Conservation (phyloP, 2,888 invertebrate species). For the Rhamnusium bicolor region DNA sequence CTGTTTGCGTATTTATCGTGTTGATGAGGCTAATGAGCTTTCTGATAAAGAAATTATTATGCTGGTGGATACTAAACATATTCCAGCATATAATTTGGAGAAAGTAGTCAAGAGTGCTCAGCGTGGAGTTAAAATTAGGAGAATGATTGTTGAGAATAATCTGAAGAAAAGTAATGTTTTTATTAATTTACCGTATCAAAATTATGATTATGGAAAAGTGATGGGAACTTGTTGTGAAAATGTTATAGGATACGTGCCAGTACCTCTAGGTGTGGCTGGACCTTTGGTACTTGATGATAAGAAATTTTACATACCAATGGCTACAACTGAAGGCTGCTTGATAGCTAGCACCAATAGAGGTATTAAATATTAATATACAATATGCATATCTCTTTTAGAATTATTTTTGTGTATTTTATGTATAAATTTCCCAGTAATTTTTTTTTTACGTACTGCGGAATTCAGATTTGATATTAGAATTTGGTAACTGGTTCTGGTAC, state of each 20-base stretch:
- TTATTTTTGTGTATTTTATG: background rate
- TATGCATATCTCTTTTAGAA: no score
- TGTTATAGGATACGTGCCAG: constrained; percentile 94
- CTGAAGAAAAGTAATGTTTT: constrained; percentile 73
- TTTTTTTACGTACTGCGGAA: no score
- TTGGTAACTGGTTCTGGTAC: no score
- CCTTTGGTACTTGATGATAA: constrained; percentile 89
- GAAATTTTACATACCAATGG: constrained; percentile 92
- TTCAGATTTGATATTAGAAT: no score
- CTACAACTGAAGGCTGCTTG: constrained; percentile 97
- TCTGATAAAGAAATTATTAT: constrained; percentile 88
- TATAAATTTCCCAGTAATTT: background rate
- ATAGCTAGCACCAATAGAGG: constrained; percentile 94
- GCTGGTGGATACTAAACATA: constrained; percentile 85
- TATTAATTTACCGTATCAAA: constrained; percentile 82
- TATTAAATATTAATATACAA: no score
- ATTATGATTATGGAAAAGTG: constrained; percentile 89
- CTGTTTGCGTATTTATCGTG: constrained; percentile 81
- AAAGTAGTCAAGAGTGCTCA: constrained; percentile 84
- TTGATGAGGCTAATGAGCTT: constrained; percentile 78
- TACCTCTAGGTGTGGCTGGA: constrained; percentile 96
- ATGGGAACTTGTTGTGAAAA: constrained; percentile 97
- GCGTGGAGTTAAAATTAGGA: constrained; percentile 88
- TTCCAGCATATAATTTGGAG: constrained; percentile 90
- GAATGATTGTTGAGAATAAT: constrained; percentile 76